These are phyloP conservation scores for Spongilla lacustris DNA, from an alignment of 37 sponge, comb jelly and placozoan species.

Conservation along the genomic window DNA sequence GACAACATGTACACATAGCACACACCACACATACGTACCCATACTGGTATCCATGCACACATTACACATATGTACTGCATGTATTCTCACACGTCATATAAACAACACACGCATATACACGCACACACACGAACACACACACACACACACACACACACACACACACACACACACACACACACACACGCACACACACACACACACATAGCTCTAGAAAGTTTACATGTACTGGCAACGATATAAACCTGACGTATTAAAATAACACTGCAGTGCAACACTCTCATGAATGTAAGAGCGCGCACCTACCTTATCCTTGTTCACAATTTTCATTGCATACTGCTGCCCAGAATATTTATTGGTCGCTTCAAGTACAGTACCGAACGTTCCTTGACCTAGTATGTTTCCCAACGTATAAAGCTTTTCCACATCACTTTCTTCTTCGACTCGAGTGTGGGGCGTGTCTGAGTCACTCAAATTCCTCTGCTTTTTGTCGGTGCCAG, in stretches of 20 bases:
- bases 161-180: constrained; percentile 14
- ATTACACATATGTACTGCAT: no score
- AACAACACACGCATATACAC: not conserved
- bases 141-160: constrained; percentile 8
- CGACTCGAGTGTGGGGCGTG: constrained; percentile 57
- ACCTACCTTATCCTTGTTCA: constrained; percentile 90
- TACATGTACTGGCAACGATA: not conserved
- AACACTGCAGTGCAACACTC: no score
- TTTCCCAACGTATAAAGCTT: constrained; percentile 64
- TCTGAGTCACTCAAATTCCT: not conserved
- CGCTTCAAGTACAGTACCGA: constrained; percentile 85
- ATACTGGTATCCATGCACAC: no score
- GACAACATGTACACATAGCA: no score
- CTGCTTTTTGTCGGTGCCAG: not conserved
- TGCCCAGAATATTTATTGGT: constrained; percentile 48
- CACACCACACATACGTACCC: no score
- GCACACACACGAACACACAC: not conserved
- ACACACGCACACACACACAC: not conserved
- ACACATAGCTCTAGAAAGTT: not conserved
- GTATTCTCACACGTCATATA: no score
- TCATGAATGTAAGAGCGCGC: not conserved
- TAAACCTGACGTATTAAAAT: not conserved
- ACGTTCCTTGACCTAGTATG: constrained; percentile 83
- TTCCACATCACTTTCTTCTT: constrained; percentile 75
- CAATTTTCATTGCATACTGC: constrained; percentile 87